A percentile compares a stretch with the other conserved stretches of the same genome.
Conservation (phyloP, 2,888 invertebrate species). For the Drosophila recens region DNA sequence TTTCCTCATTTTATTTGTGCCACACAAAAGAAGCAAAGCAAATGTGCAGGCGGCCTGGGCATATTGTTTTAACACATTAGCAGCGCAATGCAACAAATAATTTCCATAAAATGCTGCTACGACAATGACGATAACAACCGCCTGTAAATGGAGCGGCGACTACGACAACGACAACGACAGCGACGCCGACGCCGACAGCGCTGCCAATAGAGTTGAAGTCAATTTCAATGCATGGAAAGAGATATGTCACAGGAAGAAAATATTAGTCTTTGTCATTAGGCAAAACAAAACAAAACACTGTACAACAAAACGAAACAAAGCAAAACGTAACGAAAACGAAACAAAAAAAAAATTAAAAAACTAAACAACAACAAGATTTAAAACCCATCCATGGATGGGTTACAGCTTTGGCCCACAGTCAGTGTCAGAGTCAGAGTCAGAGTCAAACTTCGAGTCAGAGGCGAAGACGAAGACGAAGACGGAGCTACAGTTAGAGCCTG, state of each 20-base stretch:
- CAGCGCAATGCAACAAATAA: constrained; percentile 84
- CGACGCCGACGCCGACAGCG: constrained; percentile 14
- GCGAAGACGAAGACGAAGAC: neutral
- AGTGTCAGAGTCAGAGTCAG: constrained; percentile 8
- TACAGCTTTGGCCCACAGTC: constrained; percentile 48
- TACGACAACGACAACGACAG: constrained; percentile 26
- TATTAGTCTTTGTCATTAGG: constrained; percentile 84
- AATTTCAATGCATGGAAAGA: constrained; percentile 68
- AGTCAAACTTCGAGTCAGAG: neutral
- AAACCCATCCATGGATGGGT: constrained; percentile 30
- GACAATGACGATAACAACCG: constrained; percentile 46
- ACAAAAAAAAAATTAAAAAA: constrained; percentile 28
- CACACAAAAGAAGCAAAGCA: constrained; percentile 67
- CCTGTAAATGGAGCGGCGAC: constrained; percentile 61
- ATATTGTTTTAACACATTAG: constrained; percentile 85
- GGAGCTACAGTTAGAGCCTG: constrained; percentile 32
- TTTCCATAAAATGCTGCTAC: constrained; percentile 79
- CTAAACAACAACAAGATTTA: constrained; percentile 27
- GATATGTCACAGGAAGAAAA: constrained; percentile 85
- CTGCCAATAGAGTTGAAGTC: constrained; percentile 39
- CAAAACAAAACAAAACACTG: constrained; percentile 70
- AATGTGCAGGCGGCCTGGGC: constrained; percentile 62
- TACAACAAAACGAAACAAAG: constrained; percentile 41
- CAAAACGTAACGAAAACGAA: constrained; percentile 34
- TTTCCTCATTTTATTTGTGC: constrained; percentile 76